A percentile compares a stretch with the other conserved stretches of the same genome.
Conservation (phyloP, 1,140 invertebrate species). For the Sipha flava region DNA sequence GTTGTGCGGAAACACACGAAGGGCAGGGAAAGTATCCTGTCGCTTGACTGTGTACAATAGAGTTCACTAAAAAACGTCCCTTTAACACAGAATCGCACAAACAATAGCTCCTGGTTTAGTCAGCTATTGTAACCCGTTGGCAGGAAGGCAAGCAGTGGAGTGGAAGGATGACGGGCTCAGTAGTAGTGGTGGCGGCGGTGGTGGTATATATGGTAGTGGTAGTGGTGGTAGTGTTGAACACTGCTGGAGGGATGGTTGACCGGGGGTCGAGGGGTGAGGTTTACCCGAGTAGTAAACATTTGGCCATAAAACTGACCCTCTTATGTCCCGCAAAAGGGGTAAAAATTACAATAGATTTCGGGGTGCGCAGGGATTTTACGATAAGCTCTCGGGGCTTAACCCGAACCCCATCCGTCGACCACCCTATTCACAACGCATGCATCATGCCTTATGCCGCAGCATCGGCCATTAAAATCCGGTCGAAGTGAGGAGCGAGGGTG, state of each 20-base stretch:
- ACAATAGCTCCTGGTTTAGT: conserved; percentile 8
- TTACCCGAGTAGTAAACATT: conserved; percentile 33
- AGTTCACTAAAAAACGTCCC: conserved; percentile 27
- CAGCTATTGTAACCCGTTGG: conserved; percentile 24
- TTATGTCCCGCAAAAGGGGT: conserved; percentile 32
- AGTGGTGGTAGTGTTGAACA: conserved; percentile 15
- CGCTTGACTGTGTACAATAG: conserved; percentile 23
- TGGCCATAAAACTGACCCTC: conserved; percentile 33
- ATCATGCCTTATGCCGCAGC: conserved; percentile 29
- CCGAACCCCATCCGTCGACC: background rate
- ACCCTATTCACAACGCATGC: background rate
- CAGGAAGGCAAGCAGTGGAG: background rate
- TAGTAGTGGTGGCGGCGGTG: background rate
- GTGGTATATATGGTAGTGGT: background rate
- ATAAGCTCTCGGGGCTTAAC: conserved; percentile 30
- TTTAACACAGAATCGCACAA: background rate
- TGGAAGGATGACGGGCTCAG: background rate
- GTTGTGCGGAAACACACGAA: conserved; percentile 3
- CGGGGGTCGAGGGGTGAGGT: conserved; percentile 24
- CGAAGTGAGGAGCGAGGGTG: background rate
- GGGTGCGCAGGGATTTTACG: conserved; percentile 19
- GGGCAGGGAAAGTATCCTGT: conserved; percentile 10
- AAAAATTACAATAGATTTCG: conserved; percentile 32
- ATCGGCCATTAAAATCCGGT: conserved; percentile 32
- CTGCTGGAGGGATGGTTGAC: conserved; percentile 14